Base-by-base conservation (phyloP, 2,113 vertebrate species). In the Dermatemys mawii region DNA sequence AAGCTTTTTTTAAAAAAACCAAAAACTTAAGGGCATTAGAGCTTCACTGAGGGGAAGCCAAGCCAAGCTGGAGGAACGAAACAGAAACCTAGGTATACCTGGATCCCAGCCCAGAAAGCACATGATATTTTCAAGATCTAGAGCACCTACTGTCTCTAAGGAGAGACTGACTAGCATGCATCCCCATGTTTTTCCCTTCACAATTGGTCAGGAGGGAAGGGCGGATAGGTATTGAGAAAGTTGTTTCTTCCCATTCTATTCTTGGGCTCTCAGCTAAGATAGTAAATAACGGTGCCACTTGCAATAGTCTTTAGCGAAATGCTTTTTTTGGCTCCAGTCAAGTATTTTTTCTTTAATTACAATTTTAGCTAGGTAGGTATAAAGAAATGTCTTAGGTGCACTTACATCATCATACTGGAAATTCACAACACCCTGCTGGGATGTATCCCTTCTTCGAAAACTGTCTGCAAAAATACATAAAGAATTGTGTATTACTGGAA, bases 381-480 rank as follows among this genome's bases (percentile, higher is more conserved):
- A 21, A 78, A 50, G 21, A 79, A 27, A 76, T 10, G 12, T 67
- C 27, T 81, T 48, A 82, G 19, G 6, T 32, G 76, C 21, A 98
- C 99, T 99, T 98, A 99, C 99, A 27, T 99, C 99, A 90, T 99
- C 99, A 73, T 99, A 99, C 0, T 98, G 98, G 97, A 99, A 99
- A 60, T 98, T 97, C 89, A 99, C 99, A 32, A 98, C 94, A 24
- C 99, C 99, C 83, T 98, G 98, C 50, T 98, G 98, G 57, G 90
- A 55, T 70, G 97, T 80, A 97, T 99, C 99, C 88, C 99, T 98
- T 97, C 98, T 98, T 95, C 98, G 98, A 97, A 99, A 99, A 26
- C 98, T 96, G 84, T 99, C 99, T 99, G 97, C 57, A 97, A 88
- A 97, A 95, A 94, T 32, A 35, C 32, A 75, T 54, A n/a, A 50